Evolutionary conservation across 2,797 vertebrate genomes (phyloP), one percentile per base, ranked within the genome.

Genomic region (Etheostoma perlongum): DNA sequence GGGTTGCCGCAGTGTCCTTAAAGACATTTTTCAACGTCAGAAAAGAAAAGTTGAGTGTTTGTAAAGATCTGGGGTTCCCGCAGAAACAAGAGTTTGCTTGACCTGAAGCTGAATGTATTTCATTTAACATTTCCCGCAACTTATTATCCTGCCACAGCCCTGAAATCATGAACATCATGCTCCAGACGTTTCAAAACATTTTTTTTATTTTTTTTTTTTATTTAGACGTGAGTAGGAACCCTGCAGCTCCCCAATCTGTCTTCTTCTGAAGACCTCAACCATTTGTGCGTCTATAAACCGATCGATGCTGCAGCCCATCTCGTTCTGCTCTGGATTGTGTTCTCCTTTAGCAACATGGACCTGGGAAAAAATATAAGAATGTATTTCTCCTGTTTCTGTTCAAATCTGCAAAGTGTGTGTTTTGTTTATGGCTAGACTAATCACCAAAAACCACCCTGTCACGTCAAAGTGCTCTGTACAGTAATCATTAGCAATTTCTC

Each of bases 51-150:
- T 49, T 64, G 21, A 49, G 58, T 30, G 47, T 77, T 49, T 33
- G 65, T 49, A 16, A 53, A 76, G 79, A 81, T 74, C 65, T 19
- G 4, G 60, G 84, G 60, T 85, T 85, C 82, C 86, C 72, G 83
- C 81, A 67, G 67, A 78, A 79, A 75, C 19, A 0, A 40, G 59
- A 61, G 47, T 62, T 59, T 54, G 65, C 72, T 55, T 7, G 62
- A 85, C 74, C 68, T 67, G 65, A 84, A 82, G 78, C 84, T 90
- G 90, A 93, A 93, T 92, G 92, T 92, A 92, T 85, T 67, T 85
- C 82, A 82, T 85, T 72, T 85, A 65, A 61, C 54, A 16, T 72
- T 72, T 66, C 62, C 80, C 74, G 74, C 76, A 25, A 49, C n/a
- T 5, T 19, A 42, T 74, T 23, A 12, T 67, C 81, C 52, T 73